These are phyloP conservation scores for Sinella curviseta DNA, from an alignment of 1,140 invertebrate species.

Conservation along the genomic window DNA sequence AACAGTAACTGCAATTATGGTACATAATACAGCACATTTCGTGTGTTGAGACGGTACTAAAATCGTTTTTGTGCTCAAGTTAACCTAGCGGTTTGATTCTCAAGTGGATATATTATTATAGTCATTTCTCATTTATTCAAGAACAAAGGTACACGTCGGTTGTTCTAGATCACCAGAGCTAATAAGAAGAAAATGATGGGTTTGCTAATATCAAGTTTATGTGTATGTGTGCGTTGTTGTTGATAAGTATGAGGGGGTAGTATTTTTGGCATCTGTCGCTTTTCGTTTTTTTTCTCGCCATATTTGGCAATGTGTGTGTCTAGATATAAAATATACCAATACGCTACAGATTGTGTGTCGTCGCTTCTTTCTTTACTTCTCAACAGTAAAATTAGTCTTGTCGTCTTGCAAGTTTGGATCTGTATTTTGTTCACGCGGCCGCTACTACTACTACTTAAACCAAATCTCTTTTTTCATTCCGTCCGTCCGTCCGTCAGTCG, in stretches of 20 bases:
- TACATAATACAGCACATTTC: not conserved
- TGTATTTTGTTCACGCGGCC: no score
- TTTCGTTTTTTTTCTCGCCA: not conserved
- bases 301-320: no score
- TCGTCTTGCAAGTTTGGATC: not conserved
- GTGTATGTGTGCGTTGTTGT: no score
- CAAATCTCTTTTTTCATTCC: slow-evolving; percentile 4
- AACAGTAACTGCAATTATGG: not conserved
- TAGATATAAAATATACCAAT: no score
- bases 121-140: no score
- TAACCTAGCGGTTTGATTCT: no score
- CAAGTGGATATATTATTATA: no score
- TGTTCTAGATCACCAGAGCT: slow-evolving; percentile 5
- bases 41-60: not conserved
- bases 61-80: not conserved
- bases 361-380: not conserved
- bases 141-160: no score
- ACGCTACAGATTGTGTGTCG: no score
- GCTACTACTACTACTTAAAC: not conserved
- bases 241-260: no score
- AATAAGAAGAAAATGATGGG: not conserved
- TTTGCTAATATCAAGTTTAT: not conserved
- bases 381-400: not conserved
- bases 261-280: slow-evolving; percentile 14
- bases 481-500: not conserved